Conservation (phyloP, 2,113 vertebrate genomes). For the Euleptes europaea region DNA sequence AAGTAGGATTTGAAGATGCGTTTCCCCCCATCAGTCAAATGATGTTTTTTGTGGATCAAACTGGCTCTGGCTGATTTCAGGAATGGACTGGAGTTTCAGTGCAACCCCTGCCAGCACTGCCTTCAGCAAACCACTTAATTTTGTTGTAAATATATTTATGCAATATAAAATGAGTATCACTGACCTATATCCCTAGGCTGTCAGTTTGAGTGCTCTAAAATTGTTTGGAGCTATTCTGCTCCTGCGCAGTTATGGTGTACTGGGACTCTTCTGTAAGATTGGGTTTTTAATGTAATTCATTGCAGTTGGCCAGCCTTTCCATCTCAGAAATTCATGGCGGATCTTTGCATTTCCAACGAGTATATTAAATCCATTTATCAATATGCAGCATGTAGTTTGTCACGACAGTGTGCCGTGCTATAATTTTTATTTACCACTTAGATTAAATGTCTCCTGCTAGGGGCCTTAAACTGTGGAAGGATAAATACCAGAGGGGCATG, state of each 20-base stretch:
- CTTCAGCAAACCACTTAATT: not conserved
- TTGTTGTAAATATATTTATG: not conserved
- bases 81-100: not conserved
- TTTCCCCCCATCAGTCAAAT: not conserved
- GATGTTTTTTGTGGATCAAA: not conserved
- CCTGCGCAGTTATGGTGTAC: not conserved
- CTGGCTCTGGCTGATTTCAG: not conserved
- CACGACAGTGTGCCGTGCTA: not conserved
- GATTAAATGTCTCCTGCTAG: not conserved
- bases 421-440: not conserved
- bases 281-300: not conserved
- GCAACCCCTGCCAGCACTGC: not conserved
- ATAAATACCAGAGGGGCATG: too few species aligned
- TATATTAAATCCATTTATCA: not conserved
- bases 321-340: not conserved
- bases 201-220: not conserved
- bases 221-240: not conserved
- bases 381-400: not conserved
- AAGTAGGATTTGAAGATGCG: not conserved
- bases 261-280: not conserved
- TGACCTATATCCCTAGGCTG: constrained; percentile 4
- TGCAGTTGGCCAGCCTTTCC: not conserved
- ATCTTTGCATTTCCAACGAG: not conserved
- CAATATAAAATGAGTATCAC: not conserved
- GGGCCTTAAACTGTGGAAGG: not conserved